Conservation (phyloP, 2,113 vertebrate genomes). For the Oncorhynchus gorbuscha region DNA sequence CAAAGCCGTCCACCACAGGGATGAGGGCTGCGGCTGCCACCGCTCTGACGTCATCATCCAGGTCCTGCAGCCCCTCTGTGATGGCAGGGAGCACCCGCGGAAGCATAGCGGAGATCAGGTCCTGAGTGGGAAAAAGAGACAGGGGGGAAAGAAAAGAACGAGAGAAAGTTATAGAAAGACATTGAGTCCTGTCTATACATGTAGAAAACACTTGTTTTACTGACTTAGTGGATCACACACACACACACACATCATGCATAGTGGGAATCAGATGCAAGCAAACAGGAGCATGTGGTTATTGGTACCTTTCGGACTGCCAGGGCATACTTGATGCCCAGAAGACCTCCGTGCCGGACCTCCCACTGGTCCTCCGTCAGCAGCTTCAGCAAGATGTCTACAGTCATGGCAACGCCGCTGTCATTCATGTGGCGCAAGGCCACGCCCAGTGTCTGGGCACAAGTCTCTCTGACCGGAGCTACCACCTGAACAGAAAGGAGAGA, state of each 20-base stretch:
- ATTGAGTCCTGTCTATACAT: not conserved
- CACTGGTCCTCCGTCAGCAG: constrained; percentile 97
- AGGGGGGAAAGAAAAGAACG: not conserved
- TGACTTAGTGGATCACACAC: not conserved
- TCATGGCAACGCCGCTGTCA: constrained; percentile 87
- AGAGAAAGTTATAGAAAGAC: too few species aligned
- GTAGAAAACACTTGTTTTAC: too few species aligned
- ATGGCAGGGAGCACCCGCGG: constrained; percentile 91
- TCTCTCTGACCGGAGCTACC: constrained; percentile 96
- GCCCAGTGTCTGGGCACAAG: constrained; percentile 94
- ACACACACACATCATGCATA: not conserved
- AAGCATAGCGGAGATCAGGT: constrained; percentile 87
- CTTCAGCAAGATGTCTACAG: constrained; percentile 90
- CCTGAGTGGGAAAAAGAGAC: constrained; percentile 65
- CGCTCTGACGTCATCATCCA: constrained; percentile 97
- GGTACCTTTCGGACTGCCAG: constrained; percentile 95
- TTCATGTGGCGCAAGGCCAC: constrained; percentile 95
- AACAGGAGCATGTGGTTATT: not conserved
- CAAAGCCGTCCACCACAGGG: constrained; percentile 93
- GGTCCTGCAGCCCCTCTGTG: constrained; percentile 91
- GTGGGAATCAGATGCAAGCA: not conserved
- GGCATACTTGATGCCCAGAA: constrained; percentile 96
- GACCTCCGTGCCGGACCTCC: constrained; percentile 97
- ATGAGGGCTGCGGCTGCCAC: constrained; percentile 95
- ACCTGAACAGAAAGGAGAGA: constrained; percentile 73